Percentiles rank a stretch among this genome's conserved stretches.
phyloP scores from a whole-genome alignment of 37 sponge, comb jelly and placozoan genomes.

The Geodia barretti region DNA sequence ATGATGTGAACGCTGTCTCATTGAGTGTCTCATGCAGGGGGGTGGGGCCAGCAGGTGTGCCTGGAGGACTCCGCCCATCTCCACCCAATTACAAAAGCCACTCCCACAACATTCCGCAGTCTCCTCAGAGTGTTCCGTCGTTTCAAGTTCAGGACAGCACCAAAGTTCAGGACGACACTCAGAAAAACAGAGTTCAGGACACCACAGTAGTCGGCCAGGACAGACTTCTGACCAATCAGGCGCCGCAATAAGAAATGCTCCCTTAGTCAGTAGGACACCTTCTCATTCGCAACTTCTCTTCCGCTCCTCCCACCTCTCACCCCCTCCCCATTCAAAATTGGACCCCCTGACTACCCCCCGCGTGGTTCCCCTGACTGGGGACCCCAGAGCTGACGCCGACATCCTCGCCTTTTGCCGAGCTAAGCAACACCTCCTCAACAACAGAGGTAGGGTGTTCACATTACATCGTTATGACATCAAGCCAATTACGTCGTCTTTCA shows the following conservation, averaged over 20 bases:
- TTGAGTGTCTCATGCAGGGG: too few species aligned
- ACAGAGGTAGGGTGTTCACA: too few species aligned
- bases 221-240: not conserved
- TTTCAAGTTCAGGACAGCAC: not conserved
- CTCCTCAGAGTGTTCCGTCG: not conserved
- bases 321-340: conserved; percentile 3
- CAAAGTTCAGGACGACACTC: too few species aligned
- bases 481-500: not conserved
- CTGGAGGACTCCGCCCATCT: conserved; percentile 34
- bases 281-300: not conserved
- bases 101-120: too few species aligned
- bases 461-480: too few species aligned
- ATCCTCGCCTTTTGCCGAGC: conserved; percentile 94
- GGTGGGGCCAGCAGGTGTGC: conserved; percentile 14
- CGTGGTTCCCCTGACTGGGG: conserved; percentile 88
- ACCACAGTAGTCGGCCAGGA: not conserved
- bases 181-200: not conserved
- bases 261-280: not conserved
- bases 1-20: too few species aligned
- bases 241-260: too few species aligned
- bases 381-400: conserved; percentile 87
- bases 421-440: too few species aligned
- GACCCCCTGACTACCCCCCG: too few species aligned
- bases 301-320: not conserved
- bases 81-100: not conserved